These are phyloP conservation scores for Xylophagus ater DNA, from an alignment of 2,888 invertebrate species.

Conservation along the genomic window DNA sequence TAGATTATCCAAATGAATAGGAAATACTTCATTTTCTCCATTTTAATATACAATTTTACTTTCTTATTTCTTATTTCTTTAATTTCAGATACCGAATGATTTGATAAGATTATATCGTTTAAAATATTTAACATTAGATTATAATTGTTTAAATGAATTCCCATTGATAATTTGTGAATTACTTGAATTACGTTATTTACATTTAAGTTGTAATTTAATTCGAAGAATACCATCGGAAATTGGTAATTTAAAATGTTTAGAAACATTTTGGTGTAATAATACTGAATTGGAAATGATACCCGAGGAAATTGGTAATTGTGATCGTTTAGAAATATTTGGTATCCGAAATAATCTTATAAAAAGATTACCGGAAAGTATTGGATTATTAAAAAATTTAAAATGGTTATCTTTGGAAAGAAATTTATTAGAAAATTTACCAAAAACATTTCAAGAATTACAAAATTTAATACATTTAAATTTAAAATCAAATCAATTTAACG, in stretches of 20 bases:
- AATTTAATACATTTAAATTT: conserved; percentile 53
- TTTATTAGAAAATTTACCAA: conserved; percentile 43
- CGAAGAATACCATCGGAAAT: conserved; percentile 47
- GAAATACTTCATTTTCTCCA: too few relatives aligned
- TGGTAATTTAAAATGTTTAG: conserved; percentile 47
- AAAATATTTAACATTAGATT: conserved; percentile 52
- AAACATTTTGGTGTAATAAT: conserved; percentile 57
- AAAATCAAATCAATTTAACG: conserved; percentile 43
- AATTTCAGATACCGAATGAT: conserved; percentile 37
- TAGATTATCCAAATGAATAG: too few relatives aligned
- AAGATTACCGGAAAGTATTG: conserved; percentile 47
- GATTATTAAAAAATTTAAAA: conserved; percentile 44
- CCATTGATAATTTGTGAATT: conserved; percentile 50
- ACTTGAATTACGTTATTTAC: conserved; percentile 48
- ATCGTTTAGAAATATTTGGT: conserved; percentile 52
- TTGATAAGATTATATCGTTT: conserved; percentile 46
- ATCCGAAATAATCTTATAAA: conserved; percentile 51
- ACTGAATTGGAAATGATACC: conserved; percentile 47
- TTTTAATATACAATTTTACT: neutral
- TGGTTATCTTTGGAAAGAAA: conserved; percentile 59
- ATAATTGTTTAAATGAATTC: conserved; percentile 49
- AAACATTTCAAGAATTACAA: conserved; percentile 42
- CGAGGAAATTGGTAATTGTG: conserved; percentile 48
- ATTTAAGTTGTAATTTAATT: conserved; percentile 56
- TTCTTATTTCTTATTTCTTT: neutral